A percentile compares a stretch with the other conserved stretches of the same genome.
phyloP scores from a whole-genome alignment of 1,140 invertebrate species.

The Ganaspis sp. region DNA sequence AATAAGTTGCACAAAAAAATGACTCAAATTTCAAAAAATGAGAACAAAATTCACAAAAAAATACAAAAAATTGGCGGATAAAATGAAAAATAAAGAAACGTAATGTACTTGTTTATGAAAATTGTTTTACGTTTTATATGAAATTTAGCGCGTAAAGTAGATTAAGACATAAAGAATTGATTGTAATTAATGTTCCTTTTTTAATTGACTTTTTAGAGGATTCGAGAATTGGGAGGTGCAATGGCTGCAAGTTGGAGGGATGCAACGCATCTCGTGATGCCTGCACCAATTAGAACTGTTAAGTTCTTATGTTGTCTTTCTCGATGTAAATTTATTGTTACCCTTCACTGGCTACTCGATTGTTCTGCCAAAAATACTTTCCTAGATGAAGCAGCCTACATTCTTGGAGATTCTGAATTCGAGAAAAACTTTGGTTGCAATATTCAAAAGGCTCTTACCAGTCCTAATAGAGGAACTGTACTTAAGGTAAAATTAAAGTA shows the following conservation, averaged over 20 bases:
- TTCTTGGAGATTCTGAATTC: conserved; percentile 84
- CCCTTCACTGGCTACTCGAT: conserved; percentile 89
- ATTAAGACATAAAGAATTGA: conserved; percentile 20
- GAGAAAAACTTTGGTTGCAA: conserved; percentile 88
- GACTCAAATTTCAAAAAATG: no score
- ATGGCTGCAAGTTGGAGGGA: conserved; percentile 83
- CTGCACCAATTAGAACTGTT: conserved; percentile 84
- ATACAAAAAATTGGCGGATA: no score
- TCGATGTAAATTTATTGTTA: conserved; percentile 85
- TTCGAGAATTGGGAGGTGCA: conserved; percentile 85
- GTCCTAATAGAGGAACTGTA: conserved; percentile 76
- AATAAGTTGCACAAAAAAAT: no score
- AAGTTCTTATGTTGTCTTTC: conserved; percentile 91
- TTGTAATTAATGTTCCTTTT: not conserved
- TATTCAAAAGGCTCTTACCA: conserved; percentile 83
- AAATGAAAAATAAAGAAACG: no score
- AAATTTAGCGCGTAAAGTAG: no score
- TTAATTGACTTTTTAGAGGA: conserved; percentile 77
- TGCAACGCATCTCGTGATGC: conserved; percentile 93
- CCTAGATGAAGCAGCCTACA: conserved; percentile 83
- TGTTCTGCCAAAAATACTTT: conserved; percentile 86
- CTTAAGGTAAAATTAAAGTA: conserved; percentile 69
- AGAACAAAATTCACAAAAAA: no score
- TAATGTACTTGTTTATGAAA: no score
- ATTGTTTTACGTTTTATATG: no score